Percentiles rank a stretch among this genome's conserved stretches.
Evolutionary conservation across 2,888 invertebrate species (phyloP).

Genomic region (Reticulitermes lucifugus): DNA sequence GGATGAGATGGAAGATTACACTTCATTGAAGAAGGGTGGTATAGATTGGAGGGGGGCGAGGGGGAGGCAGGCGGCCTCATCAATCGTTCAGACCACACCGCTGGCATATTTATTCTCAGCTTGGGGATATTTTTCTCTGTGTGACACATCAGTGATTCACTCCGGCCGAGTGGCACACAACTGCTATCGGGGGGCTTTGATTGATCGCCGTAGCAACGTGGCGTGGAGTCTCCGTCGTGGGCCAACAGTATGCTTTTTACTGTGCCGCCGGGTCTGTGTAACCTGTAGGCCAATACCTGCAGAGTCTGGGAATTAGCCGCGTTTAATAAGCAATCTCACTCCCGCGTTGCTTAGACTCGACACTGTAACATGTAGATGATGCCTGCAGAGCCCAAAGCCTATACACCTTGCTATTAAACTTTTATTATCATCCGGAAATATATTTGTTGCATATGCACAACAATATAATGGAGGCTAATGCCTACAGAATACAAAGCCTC

Average conservation of each 20-base stretch:
- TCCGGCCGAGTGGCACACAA: background rate
- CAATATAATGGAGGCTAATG: no score
- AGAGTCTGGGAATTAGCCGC: no score
- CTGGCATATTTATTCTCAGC: conserved; percentile 11
- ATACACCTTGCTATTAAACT: no score
- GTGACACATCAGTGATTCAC: conserved; percentile 27
- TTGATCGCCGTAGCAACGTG: background rate
- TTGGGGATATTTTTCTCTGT: conserved; percentile 16
- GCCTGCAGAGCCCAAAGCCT: no score
- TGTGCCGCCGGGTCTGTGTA: background rate
- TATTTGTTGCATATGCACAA: no score
- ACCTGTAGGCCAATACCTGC: background rate
- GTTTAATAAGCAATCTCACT: no score
- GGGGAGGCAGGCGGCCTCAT: background rate
- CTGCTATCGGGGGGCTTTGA: background rate
- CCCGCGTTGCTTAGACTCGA: no score
- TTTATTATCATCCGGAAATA: no score
- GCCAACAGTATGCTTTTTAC: background rate
- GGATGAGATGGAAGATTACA: conserved; percentile 2
- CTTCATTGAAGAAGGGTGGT: conserved; percentile 8
- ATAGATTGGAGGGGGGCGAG: no score
- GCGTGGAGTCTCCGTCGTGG: background rate
- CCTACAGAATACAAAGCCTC: no score
- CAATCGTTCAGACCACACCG: background rate
- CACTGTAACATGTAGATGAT: no score